Evolutionary conservation across 2,113 vertebrate species (phyloP).

Genomic region (Cettia cetti): DNA sequence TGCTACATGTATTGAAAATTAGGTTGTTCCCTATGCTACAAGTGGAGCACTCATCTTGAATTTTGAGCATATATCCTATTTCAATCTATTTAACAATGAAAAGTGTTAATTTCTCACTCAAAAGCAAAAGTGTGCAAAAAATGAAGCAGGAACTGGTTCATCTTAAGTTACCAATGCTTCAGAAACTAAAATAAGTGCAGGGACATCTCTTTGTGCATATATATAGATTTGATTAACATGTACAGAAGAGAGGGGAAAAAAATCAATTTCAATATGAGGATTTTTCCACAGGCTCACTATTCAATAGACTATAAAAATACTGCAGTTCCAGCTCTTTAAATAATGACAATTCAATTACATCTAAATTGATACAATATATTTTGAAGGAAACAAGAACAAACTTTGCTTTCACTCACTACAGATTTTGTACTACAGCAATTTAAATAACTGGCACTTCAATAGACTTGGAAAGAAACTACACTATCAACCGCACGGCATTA

Average conservation of each 20-base stretch:
- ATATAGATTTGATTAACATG: not conserved
- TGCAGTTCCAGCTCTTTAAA: not conserved
- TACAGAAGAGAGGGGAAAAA: rapidly evolving
- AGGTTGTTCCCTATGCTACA: not conserved
- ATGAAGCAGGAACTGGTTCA: not conserved
- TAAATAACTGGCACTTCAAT: not conserved
- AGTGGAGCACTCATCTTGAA: not conserved
- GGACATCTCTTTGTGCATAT: not conserved
- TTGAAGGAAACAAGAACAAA: not conserved
- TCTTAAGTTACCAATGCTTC: not conserved
- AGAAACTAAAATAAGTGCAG: not conserved
- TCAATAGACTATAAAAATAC: not conserved
- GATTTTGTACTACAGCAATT: not conserved
- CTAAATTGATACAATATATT: not conserved
- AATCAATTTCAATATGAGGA: not conserved
- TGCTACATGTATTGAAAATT: not conserved
- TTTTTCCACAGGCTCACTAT: not conserved
- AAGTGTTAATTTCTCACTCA: not conserved
- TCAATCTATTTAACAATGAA: not conserved
- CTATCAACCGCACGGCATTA: not conserved
- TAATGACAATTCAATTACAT: not conserved
- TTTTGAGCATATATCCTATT: not conserved
- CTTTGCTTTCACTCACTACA: not conserved
- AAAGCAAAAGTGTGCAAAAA: not conserved
- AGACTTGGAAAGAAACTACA: not conserved